Conservation (phyloP, 2,797 vertebrate species). For the Anomalospiza imberbis region DNA sequence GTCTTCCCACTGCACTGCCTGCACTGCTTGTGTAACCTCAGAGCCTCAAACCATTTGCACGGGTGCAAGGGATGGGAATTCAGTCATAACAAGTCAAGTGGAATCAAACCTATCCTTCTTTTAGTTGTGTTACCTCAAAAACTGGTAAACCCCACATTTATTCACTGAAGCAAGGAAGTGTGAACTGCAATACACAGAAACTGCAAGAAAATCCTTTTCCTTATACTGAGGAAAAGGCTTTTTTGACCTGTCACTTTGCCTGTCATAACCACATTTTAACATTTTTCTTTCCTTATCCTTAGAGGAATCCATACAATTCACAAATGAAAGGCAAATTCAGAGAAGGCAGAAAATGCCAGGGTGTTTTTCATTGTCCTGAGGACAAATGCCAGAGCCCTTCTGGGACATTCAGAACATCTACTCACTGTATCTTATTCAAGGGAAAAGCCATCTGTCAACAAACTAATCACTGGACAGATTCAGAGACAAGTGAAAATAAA, state of each 20-base stretch:
- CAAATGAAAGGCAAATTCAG: slow-evolving; percentile 43
- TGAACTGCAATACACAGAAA: neutral
- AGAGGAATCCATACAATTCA: slow-evolving; percentile 9
- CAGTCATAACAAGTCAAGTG: neutral
- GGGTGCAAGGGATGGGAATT: neutral
- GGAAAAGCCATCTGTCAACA: slow-evolving; percentile 63
- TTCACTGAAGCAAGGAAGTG: neutral
- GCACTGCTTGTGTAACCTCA: neutral
- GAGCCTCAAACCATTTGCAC: neutral
- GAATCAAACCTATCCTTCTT: neutral
- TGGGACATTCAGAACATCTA: slow-evolving; percentile 59
- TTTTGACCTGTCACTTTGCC: neutral
- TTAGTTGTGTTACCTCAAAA: neutral
- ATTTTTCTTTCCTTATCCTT: slow-evolving; percentile 12
- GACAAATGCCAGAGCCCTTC: slow-evolving; percentile 53
- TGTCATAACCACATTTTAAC: neutral
- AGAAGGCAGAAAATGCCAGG: slow-evolving; percentile 41
- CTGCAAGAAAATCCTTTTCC: neutral
- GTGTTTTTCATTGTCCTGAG: slow-evolving; percentile 46
- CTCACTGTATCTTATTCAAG: slow-evolving; percentile 61
- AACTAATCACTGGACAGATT: slow-evolving; percentile 58
- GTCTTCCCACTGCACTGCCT: neutral
- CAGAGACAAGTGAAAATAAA: slow-evolving; percentile 60
- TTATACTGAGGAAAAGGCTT: neutral
- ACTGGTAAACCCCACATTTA: neutral